phyloP scores from a whole-genome alignment of 2,888 invertebrate genomes.

The Standfussiana lucernea region DNA sequence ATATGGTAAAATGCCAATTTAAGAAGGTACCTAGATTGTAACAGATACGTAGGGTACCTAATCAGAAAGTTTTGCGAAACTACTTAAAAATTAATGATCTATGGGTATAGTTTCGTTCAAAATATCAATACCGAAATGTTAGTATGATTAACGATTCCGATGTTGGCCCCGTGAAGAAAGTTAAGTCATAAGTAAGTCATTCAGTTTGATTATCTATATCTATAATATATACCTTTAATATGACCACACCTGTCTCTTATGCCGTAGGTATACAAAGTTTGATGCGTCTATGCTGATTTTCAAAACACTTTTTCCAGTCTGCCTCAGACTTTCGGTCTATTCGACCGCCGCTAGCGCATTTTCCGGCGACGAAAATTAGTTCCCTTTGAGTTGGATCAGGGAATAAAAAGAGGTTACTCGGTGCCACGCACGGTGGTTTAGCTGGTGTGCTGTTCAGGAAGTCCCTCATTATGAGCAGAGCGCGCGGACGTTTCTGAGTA shows the following conservation, averaged over 20 bases:
- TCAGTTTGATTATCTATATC: background rate
- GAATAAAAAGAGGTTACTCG: background rate
- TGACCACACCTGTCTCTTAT: background rate
- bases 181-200: too few relatives aligned
- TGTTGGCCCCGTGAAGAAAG: background rate
- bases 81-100: background rate
- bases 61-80: background rate
- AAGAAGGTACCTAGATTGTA: background rate
- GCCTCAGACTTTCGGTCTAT: background rate
- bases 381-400: background rate
- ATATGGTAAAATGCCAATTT: background rate
- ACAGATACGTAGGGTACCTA: background rate
- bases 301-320: background rate
- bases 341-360: background rate
- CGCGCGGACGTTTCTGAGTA: background rate
- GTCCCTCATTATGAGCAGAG: constrained; percentile 3
- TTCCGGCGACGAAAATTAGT: background rate
- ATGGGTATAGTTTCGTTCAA: background rate
- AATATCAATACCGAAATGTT: background rate
- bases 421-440: background rate
- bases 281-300: background rate
- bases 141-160: too few relatives aligned
- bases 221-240: background rate
- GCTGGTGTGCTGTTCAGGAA: background rate
- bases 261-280: background rate